Conservation (phyloP, 35 echinoderm and acorn worm genomes). For the Amphiura filiformis region DNA sequence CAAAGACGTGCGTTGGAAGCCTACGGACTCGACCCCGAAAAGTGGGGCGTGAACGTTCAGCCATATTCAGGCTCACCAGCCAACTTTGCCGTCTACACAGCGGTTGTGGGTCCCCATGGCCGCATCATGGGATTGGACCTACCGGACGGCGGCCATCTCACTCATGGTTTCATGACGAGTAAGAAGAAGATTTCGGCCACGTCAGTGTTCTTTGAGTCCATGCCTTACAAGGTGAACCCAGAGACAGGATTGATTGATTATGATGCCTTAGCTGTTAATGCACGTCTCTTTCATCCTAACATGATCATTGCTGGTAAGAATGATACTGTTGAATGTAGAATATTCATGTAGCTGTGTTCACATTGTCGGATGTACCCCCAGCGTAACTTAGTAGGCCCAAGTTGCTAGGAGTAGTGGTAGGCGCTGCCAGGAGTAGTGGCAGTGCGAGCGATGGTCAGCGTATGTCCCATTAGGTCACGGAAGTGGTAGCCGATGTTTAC, state of each 20-base stretch:
- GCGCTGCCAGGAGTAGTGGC: too few species aligned
- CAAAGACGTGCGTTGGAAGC: constrained; percentile 73
- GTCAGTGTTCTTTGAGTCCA: constrained; percentile 94
- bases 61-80: constrained; percentile 95
- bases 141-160: constrained; percentile 92
- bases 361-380: too few species aligned
- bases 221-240: constrained; percentile 90
- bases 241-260: constrained; percentile 79
- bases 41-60: constrained; percentile 98
- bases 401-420: too few species aligned
- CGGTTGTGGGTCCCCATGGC: constrained; percentile 71
- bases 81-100: constrained; percentile 97
- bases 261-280: constrained; percentile 69
- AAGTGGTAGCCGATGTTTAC: too few species aligned
- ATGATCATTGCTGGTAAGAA: constrained; percentile 91
- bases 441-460: too few species aligned
- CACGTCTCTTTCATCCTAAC: constrained; percentile 82
- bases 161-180: constrained; percentile 90
- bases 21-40: constrained; percentile 59
- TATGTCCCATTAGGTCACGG: too few species aligned
- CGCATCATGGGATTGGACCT: constrained; percentile 97
- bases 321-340: not conserved
- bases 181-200: constrained; percentile 98
- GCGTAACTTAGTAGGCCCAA: too few species aligned
- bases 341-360: too few species aligned